phyloP scores from a whole-genome alignment of 2,888 invertebrate genomes.

The Drosophila anomalata region DNA sequence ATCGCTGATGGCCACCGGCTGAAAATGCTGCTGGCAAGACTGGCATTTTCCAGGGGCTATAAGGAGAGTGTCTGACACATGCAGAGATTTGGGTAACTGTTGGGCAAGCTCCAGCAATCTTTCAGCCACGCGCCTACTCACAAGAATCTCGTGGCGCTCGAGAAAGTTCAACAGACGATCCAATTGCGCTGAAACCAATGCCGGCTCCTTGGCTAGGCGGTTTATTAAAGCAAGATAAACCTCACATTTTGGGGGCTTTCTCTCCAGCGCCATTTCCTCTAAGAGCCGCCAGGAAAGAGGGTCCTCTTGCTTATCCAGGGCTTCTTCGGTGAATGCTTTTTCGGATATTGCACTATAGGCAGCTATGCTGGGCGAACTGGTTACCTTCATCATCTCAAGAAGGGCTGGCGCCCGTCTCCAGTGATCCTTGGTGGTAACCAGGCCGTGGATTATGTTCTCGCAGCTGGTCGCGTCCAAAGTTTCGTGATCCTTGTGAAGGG shows the following conservation, averaged over 20 bases:
- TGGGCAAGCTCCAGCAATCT: slow-evolving; percentile 73
- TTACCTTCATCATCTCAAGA: slow-evolving; percentile 86
- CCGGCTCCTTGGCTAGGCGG: slow-evolving; percentile 83
- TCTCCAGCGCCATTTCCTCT: slow-evolving; percentile 84
- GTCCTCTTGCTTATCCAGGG: slow-evolving; percentile 68
- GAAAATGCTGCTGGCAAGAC: slow-evolving; percentile 85
- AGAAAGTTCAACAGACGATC: slow-evolving; percentile 87
- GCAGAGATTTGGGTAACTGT: slow-evolving; percentile 50
- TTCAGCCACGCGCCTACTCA: slow-evolving; percentile 78
- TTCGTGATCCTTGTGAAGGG: slow-evolving; percentile 84
- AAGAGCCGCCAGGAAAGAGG: slow-evolving; percentile 86
- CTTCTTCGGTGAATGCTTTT: slow-evolving; percentile 85
- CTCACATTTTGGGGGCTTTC: slow-evolving; percentile 84
- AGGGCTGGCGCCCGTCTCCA: slow-evolving; percentile 88
- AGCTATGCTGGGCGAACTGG: slow-evolving; percentile 84
- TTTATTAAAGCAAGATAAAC: slow-evolving; percentile 86
- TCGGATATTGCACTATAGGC: slow-evolving; percentile 85
- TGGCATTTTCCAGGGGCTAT: slow-evolving; percentile 86
- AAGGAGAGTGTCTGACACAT: slow-evolving; percentile 36
- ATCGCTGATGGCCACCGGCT: slow-evolving; percentile 85
- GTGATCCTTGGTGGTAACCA: slow-evolving; percentile 87
- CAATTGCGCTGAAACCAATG: slow-evolving; percentile 83
- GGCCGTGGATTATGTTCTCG: slow-evolving; percentile 86
- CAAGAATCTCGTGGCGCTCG: slow-evolving; percentile 84
- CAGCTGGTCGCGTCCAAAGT: slow-evolving; percentile 86